Conservation (phyloP, 2,797 vertebrate genomes). For the Vultur gryphus region DNA sequence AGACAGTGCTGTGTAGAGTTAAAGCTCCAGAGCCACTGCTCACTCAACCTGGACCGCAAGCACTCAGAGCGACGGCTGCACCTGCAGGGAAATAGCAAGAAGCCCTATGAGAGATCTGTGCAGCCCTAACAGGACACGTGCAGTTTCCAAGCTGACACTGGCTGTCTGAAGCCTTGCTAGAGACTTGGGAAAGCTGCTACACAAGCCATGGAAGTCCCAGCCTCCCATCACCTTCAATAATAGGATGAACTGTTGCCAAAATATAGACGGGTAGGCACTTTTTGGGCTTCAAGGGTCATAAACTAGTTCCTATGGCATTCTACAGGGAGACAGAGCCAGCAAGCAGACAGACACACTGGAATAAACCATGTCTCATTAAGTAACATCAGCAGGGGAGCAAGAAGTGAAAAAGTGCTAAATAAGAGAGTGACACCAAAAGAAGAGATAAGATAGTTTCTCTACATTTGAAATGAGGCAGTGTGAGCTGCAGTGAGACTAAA, state of each 20-base stretch:
- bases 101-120: background rate
- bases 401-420: background rate
- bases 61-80: constrained; percentile 86
- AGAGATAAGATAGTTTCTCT: background rate
- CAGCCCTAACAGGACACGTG: background rate
- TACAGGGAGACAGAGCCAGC: background rate
- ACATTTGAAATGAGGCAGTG: background rate
- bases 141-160: background rate
- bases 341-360: background rate
- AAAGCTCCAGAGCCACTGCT: constrained; percentile 95
- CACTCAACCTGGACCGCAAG: constrained; percentile 73
- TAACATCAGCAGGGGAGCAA: background rate
- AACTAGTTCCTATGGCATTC: background rate
- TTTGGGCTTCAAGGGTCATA: background rate
- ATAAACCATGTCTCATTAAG: background rate
- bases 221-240: background rate
- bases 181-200: background rate
- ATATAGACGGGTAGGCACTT: background rate
- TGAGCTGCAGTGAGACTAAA: background rate
- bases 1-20: constrained; percentile 87
- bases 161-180: background rate
- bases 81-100: constrained; percentile 66
- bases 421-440: background rate
- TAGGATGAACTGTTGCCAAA: background rate
- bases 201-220: background rate